Percentiles rank a stretch among this genome's conserved stretches.
Conservation (phyloP, 2,113 vertebrate genomes). For the Cebus imitator region DNA sequence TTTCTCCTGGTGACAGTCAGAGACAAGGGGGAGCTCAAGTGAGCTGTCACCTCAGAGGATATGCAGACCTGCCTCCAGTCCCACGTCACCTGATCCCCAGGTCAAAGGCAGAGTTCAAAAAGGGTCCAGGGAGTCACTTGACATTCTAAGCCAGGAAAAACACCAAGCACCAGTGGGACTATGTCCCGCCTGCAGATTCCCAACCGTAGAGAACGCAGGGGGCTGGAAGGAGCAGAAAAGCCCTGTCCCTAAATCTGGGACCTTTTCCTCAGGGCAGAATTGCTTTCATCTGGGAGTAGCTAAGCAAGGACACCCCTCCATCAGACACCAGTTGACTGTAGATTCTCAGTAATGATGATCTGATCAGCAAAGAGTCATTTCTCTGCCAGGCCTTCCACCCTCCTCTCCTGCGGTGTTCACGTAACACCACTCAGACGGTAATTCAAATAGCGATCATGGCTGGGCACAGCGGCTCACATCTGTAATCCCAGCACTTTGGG, state of each 20-base stretch:
- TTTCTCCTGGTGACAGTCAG: neutral
- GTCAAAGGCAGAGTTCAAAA: neutral
- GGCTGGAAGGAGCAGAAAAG: neutral
- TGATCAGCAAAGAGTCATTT: neutral
- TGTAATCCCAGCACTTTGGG: too few relatives aligned
- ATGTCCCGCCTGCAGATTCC: neutral
- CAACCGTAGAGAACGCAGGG: neutral
- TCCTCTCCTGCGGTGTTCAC: neutral
- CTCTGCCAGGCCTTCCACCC: neutral
- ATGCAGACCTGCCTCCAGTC: neutral
- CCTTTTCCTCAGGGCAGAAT: neutral
- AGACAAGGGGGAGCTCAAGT: neutral
- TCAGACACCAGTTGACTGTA: neutral
- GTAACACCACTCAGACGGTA: accelerated
- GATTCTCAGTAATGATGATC: neutral
- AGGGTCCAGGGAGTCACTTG: neutral
- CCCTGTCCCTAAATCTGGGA: neutral
- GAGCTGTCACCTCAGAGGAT: neutral
- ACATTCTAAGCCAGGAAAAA: neutral
- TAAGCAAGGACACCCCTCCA: neutral
- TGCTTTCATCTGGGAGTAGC: neutral
- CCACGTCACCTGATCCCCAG: neutral
- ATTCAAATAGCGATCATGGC: neutral
- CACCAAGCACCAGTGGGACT: neutral
- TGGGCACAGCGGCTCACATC: too few relatives aligned